Evolutionary conservation across 2,888 invertebrate species (phyloP), one percentile per base, ranked within the genome.

Genomic region (Ectropis crepuscularia): DNA sequence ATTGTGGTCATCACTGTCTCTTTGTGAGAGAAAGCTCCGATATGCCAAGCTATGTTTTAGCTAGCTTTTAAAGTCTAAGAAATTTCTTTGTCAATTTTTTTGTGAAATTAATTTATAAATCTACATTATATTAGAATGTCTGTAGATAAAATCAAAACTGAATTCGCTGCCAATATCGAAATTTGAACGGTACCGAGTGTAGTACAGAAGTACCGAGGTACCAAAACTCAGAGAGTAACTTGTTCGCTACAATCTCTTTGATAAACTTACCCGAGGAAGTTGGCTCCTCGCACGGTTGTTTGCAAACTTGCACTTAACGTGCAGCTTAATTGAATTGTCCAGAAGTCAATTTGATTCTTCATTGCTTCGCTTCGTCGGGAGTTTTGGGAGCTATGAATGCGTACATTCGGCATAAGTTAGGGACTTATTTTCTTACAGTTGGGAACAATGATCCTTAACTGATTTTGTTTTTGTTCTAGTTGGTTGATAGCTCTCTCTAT

Each of bases 241-340:
- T 86, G 85, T 84, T 85, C 81, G 63, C 81, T 81, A 83, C 85
- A 82, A 83, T 83, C 85, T 83, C 84, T 84, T 83, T 83, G 82
- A 84, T 82, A 83, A 83, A 85, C 81, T 85, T 82, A 76, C 79
- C 73, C 78, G 63, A 70, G 69, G 71, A 89, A 89, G 85, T 90
- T 87, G 83, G 80, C 76, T 83, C 73, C 82, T 83, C 77, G 83
- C 81, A 80, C 83, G 87, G 81, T 81, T 85, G 89, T 88, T 88
- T 86, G 87, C 83, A 83, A 90, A 89, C 88, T 89, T 88, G 84
- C 87, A 88, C 88, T 90, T 87, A 88, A 84, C 87, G 83, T 86
- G 81, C 80, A 82, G 74, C 85, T 85, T 90, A 91, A 91, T 91
- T 92, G 88, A 89, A 91, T 90, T 85, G 86, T 87, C 88, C 83